Evolutionary conservation across 2,797 vertebrate genomes (phyloP), one percentile per base, ranked within the genome.

Genomic region (Aselliscus stoliczkanus): DNA sequence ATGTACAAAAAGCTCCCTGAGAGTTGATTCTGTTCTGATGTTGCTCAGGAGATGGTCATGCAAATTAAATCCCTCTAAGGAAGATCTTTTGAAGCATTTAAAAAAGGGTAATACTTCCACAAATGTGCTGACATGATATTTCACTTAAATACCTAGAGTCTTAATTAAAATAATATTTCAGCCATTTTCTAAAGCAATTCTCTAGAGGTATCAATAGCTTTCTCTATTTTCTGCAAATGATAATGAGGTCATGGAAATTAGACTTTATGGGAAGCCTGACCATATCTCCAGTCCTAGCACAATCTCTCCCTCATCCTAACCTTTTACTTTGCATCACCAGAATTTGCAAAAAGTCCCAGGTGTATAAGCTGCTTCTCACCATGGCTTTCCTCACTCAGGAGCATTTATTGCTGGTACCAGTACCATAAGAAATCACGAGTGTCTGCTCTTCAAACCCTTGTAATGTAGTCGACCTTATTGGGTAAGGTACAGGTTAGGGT

Each of bases 81-180:
- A 95, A 95, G 81, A 94, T 44, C 54, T 86, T 96, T 73, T 84
- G 88, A 96, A 95, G 47, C 73, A 88, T 86, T 93, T 92, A 47
- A 54, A 90, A 93, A 88, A 90, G 84, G 13, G n/a, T 96, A 96
- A 88, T 79, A 39, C 67, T 88, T 90, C 70, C 69, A 60, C 67
- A 90, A 97, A 92, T 95, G 54, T 94, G 81, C 69, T 96, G 92
- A 96, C 77, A 58, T 93, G 60, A 65, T 92, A 95, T 95, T 97
- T 96, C 73, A 84, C 81, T 87, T 80, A 97, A 97, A 83, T 95
- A 91, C 76, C 81, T 93, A 90, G 92, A 95, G 93, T 96, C 90
- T 96, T 95, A 97, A 98, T 96, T 95, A 96, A 96, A 94, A 75
- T 62, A 56, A n/a, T 25, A 60, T 89, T 94, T 80, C 8, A 92